Base-by-base conservation (phyloP, 2,888 invertebrate genomes). In the Chirona hameri region DNA sequence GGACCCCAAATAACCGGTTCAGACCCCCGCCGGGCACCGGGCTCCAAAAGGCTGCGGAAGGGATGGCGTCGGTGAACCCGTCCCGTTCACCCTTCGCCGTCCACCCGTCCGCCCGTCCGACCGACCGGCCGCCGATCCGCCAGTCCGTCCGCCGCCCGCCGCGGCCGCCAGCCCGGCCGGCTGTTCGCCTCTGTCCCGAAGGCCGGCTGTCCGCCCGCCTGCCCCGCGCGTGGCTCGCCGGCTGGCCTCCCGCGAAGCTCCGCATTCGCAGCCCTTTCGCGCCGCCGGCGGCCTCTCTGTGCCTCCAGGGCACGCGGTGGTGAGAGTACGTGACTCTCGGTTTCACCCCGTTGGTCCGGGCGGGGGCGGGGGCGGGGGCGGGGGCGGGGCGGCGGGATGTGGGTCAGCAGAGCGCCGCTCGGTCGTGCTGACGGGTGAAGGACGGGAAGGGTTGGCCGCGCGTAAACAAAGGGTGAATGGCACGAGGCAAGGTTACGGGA, bases 381-480 rank as follows among this genome's bases (percentile, higher is more conserved):
- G 72, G 15, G 39, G 72, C 2, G 72, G 15, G 39, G 72, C 2
- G 72, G 31, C 5, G 39, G 21, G 72, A 69, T 29, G 5, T 72
- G 72, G 72, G 72, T 39, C 72, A 72, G 31, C 39, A 21, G 31
- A 29, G 72, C 39, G 72, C n/a, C 72, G 72, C 31, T 31, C n/a
- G 72, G 39, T 31, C n/a, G n/a, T n/a, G n/a, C n/a, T n/a, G n/a
- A n/a, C n/a, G 72, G 72, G 72, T 72, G 72, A 72, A 72, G 72
- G 72, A 14, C 72, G 29, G 69, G 72, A 72, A 72, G 72, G 72
- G 72, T 72, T 72, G 72, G 31, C 72, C 2, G 72, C 31, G 21
- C 72, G 72, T 72, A 72, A 72, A 72, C 72, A 72, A 72, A 72
- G 72, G 72, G 72, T 72, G 72, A 72, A 72, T 72, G 72, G 72